Base-by-base conservation (phyloP, 2,797 vertebrate species). In the Dallia pectoralis region DNA sequence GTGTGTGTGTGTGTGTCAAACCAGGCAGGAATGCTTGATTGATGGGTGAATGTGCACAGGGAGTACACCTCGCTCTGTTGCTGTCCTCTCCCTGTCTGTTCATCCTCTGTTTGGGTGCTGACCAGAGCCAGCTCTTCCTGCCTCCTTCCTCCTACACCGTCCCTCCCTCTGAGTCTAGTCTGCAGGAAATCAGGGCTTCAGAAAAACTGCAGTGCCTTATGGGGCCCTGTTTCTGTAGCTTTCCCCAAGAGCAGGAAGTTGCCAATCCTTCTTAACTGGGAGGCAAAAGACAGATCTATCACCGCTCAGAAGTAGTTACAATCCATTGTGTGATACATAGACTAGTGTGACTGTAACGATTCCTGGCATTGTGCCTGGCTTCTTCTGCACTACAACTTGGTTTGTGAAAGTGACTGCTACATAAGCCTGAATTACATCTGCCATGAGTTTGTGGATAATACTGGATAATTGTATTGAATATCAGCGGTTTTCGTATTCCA, bases 171-270 rank as follows among this genome's bases (percentile, higher is more conserved):
- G 73, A 85, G 87, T 90, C 86, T 88, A 87, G 88, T 91, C 87
- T 86, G 87, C 81, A 89, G 87, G 86, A 89, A 89, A 88, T 89
- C 87, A 87, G 73, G 79, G 88, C 85, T 88, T 85, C 70, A 73
- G 56, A 75, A 88, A 84, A 79, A 82, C 81, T 87, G 32, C n/a
- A 75, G 82, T 85, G 82, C 87, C 88, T 74, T 79, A 36, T 69
- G 79, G 86, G 85, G 82, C 81, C 78, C 79, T 36, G 3, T 7
- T 36, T 7, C 33, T 78, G 88, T 85, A 81, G 85, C 71, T 85
- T 83, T 82, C 73, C 79, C 77, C 74, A 77, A 84, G 82, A 70
- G 79, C 85, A 89, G 86, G 87, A 88, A 89, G 85, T 83, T 84
- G 89, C 74, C 79, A 18, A 77, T 79, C 67, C 80, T 81, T 77